Evolutionary conservation across 2,797 vertebrate species (phyloP), one percentile per base, ranked within the genome.

Genomic region (Pyrocephalus nanus): DNA sequence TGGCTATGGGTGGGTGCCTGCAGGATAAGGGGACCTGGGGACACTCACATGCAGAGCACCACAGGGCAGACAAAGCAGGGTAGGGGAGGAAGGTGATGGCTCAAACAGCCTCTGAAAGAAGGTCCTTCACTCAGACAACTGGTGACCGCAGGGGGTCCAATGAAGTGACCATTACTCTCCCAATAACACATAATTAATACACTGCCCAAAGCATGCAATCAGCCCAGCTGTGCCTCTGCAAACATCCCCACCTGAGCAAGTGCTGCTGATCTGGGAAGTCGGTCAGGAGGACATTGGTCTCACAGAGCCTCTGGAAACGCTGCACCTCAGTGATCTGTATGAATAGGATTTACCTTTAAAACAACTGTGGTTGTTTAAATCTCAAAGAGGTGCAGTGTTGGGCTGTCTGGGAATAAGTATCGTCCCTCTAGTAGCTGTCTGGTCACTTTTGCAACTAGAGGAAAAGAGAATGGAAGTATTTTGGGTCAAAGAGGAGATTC

Each of bases 61-160:
- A 9, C 4, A 18, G 58, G 25, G 27, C 66, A 47, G 21, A 84
- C 13, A 5, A 54, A 29, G 23, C 48, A 74, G 36, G 23, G 21
- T 9, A 48, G 25, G 21, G 42, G 22, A 69, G 23, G n/a, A 71
- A 20, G 9, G 16, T 3, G 55, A 57, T 16, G 27, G n/a, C 45
- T 60, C 34, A 6, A 32, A 20, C 32, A 75, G 50, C 26, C 43
- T 50, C 45, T 21, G 13, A 40, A 51, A n/a, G 27, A 18, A 2
- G 0, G 21, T 21, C 30, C 61, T 80, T 66, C 19, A 40, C 21
- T 66, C 29, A 47, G 66, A 51, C 82, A 66, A 21, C 16, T 13
- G 19, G 12, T 1, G 3, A 34, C 19, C 0, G 2, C 36, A 19
- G 20, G n/a, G 34, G 42, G 15, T 14, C 29, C 23, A 12, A 0